Evolutionary conservation across 2,888 invertebrate genomes (phyloP).

Genomic region (Linnaemya vulpina): DNA sequence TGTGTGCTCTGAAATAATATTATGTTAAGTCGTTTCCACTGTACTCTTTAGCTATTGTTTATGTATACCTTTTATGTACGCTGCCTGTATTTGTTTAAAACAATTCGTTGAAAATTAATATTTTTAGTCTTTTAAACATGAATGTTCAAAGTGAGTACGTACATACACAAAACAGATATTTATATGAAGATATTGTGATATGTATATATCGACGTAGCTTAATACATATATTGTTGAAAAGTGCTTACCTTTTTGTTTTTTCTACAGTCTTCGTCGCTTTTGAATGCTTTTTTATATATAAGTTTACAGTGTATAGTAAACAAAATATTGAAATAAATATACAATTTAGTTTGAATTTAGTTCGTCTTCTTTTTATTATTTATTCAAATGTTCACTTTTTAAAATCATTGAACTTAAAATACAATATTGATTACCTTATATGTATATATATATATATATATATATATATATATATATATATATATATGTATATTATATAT

Average conservation of each 20-base stretch:
- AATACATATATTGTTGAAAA: constrained; percentile 29
- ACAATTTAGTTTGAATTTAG: constrained; percentile 67
- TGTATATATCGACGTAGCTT: neutral
- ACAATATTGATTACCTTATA: constrained; percentile 56
- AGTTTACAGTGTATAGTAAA: constrained; percentile 16
- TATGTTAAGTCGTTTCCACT: neutral
- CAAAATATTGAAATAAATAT: constrained; percentile 30
- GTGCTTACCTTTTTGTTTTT: constrained; percentile 60
- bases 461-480: constrained; percentile 41
- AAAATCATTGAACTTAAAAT: constrained; percentile 70
- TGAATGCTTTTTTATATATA: neutral
- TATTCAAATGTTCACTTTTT: constrained; percentile 76
- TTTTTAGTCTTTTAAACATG: constrained; percentile 37
- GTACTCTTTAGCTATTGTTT: constrained; percentile 14
- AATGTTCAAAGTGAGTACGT: neutral
- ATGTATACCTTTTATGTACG: neutral
- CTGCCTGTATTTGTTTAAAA: constrained; percentile 7
- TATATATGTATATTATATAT: constrained; percentile 30
- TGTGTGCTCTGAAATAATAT: neutral
- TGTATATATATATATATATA: constrained; percentile 40
- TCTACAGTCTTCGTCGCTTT: neutral
- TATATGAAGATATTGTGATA: neutral
- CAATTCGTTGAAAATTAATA: constrained; percentile 48
- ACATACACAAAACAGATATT: neutral
- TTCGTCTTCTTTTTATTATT: constrained; percentile 74